Percentiles rank a stretch among this genome's conserved stretches.
Evolutionary conservation across 2,113 vertebrate species (phyloP).

Genomic region (Danio rerio): GRCz12tu NC_133187.1:10322001-10322500

Average conservation of each 20-base stretch:
- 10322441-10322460: not conserved
- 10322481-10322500: too few relatives aligned
- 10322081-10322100: too few relatives aligned
- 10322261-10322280: slow-evolving; percentile 67
- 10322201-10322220: slow-evolving; percentile 60
- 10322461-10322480: too few relatives aligned
- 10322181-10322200: too few relatives aligned
- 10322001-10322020: too few relatives aligned
- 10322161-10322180: not conserved
- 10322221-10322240: slow-evolving; percentile 67
- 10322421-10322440: not conserved
- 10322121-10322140: too few relatives aligned
- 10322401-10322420: slow-evolving; percentile 66
- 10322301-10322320: slow-evolving; percentile 73
- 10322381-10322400: slow-evolving; percentile 70
- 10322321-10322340: slow-evolving; percentile 75
- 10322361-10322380: slow-evolving; percentile 74
- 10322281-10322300: slow-evolving; percentile 75
- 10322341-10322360: slow-evolving; percentile 74
- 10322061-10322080: too few relatives aligned
- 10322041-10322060: too few relatives aligned
- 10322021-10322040: too few relatives aligned
- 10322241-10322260: slow-evolving; percentile 70
- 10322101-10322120: too few relatives aligned
- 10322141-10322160: too few relatives aligned